Evolutionary conservation across 2,888 invertebrate species (phyloP).

Genomic region (Philaethria dido): DNA sequence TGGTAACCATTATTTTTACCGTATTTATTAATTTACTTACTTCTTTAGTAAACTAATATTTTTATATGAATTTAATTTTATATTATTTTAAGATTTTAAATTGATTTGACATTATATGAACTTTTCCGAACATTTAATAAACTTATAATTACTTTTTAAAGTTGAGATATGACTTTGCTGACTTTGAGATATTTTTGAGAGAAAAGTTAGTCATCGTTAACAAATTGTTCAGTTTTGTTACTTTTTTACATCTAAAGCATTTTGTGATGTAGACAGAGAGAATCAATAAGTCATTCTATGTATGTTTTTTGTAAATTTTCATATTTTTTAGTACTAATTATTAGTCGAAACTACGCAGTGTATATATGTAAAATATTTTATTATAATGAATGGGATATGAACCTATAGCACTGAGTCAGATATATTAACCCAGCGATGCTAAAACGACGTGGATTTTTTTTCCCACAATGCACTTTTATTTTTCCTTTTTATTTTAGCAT

Average conservation of each 20-base stretch:
- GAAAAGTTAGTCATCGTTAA: conserved; percentile 4
- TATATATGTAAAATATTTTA: no score
- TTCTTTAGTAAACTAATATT: background rate
- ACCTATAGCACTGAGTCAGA: no score
- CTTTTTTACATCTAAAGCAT: background rate
- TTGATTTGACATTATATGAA: background rate
- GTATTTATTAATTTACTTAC: no score
- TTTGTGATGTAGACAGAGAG: background rate
- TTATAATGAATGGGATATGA: no score
- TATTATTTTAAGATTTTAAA: background rate
- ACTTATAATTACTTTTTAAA: conserved; percentile 13
- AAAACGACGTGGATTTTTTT: no score
- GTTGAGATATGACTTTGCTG: background rate
- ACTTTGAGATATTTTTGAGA: background rate
- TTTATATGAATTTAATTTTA: no score
- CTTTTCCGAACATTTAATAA: conserved; percentile 3
- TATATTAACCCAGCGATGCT: no score
- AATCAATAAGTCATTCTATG: no score
- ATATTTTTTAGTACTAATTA: no score
- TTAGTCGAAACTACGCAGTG: no score
- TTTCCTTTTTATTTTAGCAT: background rate
- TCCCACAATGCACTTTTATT: background rate
- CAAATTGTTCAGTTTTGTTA: background rate
- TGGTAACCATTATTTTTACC: no score
- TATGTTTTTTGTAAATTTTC: no score